Evolutionary conservation across 1,140 invertebrate species (phyloP).

Genomic region (Lepidurus couesii): DNA sequence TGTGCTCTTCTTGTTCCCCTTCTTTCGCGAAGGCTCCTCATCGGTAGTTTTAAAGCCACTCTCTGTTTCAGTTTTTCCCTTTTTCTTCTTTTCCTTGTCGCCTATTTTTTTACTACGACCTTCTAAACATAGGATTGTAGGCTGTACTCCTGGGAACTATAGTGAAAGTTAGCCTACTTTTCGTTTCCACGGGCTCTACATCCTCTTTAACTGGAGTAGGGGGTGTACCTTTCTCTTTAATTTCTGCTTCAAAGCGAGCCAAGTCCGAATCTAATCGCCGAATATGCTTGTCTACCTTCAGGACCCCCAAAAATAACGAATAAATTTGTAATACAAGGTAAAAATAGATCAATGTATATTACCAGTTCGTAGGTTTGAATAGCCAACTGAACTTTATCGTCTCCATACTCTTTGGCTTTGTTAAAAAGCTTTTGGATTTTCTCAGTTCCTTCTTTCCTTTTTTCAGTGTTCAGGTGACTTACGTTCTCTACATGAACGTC

Average conservation of each 20-base stretch:
- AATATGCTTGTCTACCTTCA: slow-evolving; percentile 90
- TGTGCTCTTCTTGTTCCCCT: slow-evolving; percentile 36
- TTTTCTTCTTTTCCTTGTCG: slow-evolving; percentile 58
- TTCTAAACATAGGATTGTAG: slow-evolving; percentile 44
- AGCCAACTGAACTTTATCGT: slow-evolving; percentile 94
- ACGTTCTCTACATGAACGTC: slow-evolving; percentile 72
- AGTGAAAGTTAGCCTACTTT: slow-evolving; percentile 42
- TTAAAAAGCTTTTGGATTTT: slow-evolving; percentile 76
- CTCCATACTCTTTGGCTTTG: slow-evolving; percentile 87
- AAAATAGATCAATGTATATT: slow-evolving; percentile 37
- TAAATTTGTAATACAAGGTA: background rate
- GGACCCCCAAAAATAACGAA: background rate
- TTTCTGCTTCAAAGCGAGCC: slow-evolving; percentile 90
- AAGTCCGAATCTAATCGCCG: slow-evolving; percentile 89
- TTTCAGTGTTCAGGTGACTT: slow-evolving; percentile 58
- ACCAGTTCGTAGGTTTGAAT: slow-evolving; percentile 97
- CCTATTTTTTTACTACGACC: slow-evolving; percentile 63
- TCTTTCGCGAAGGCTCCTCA: slow-evolving; percentile 36
- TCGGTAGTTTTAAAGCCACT: slow-evolving; percentile 39
- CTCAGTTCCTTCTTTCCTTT: slow-evolving; percentile 72
- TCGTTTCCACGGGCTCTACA: slow-evolving; percentile 40
- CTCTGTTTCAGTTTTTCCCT: slow-evolving; percentile 45
- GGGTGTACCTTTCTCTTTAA: slow-evolving; percentile 82
- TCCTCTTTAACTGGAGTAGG: slow-evolving; percentile 51
- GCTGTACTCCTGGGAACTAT: slow-evolving; percentile 2